Percentiles rank a stretch among this genome's conserved stretches.
Evolutionary conservation across 2,888 invertebrate species (phyloP).

Genomic region (Macaria liturata): DNA sequence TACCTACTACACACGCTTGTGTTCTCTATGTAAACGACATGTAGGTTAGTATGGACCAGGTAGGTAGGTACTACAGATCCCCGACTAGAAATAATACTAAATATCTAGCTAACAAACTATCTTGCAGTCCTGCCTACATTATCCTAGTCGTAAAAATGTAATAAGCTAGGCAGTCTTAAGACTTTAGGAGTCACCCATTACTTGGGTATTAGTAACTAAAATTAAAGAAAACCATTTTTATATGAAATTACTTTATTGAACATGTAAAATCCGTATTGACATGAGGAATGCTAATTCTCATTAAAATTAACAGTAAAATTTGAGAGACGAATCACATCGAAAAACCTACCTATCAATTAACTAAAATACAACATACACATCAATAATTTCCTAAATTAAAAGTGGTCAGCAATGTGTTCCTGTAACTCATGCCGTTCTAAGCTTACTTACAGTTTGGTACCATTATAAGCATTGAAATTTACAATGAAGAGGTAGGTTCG

Average conservation of each 20-base stretch:
- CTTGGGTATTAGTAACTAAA: too few species aligned
- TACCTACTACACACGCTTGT: too few species aligned
- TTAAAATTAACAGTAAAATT: slow-evolving; percentile 84
- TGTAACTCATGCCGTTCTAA: slow-evolving; percentile 36
- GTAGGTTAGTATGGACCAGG: too few species aligned
- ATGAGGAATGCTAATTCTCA: slow-evolving; percentile 84
- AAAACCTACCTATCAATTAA: slow-evolving; percentile 82
- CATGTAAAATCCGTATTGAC: slow-evolving; percentile 84
- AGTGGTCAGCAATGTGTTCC: slow-evolving; percentile 49
- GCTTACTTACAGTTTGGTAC: slow-evolving; percentile 80
- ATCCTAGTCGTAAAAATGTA: too few species aligned
- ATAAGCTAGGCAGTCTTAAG: too few species aligned
- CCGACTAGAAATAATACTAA: too few species aligned
- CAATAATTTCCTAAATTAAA: slow-evolving; percentile 38
- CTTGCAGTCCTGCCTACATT: too few species aligned
- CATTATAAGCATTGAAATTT: slow-evolving; percentile 79
- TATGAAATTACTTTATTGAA: slow-evolving; percentile 84
- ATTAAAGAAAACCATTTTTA: slow-evolving; percentile 53
- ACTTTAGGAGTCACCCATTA: too few species aligned
- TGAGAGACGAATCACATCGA: slow-evolving; percentile 82
- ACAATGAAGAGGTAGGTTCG: slow-evolving; percentile 81
- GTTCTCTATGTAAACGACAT: too few species aligned
- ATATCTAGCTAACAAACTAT: too few species aligned
- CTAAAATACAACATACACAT: slow-evolving; percentile 81
- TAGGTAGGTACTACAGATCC: too few species aligned